Percentiles rank a stretch among this genome's conserved stretches.
These are phyloP conservation scores for Oscheius sp. DNA, from an alignment of 2,888 invertebrate genomes.

Conservation along the genomic window DNA sequence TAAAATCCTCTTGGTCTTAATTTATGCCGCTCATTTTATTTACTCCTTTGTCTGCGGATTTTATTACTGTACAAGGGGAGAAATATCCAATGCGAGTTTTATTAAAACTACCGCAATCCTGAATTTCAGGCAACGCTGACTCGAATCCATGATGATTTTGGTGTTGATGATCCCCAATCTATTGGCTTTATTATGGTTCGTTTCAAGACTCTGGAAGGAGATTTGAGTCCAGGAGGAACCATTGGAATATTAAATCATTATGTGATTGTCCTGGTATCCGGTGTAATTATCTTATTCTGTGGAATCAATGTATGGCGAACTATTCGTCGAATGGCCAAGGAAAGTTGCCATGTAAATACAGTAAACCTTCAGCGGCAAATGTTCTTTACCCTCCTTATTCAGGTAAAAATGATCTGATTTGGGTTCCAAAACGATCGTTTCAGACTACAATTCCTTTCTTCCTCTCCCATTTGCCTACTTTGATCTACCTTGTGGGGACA, in stretches of 20 bases:
- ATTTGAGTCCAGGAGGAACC: constrained; percentile 1
- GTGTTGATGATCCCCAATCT: neutral
- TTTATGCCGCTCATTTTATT: neutral
- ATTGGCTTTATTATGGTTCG: constrained; percentile 12
- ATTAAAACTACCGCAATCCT: too few species aligned
- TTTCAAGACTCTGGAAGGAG: neutral
- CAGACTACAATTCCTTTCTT: neutral
- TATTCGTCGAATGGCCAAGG: neutral
- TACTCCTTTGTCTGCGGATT: constrained; percentile 22
- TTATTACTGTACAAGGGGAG: constrained; percentile 12
- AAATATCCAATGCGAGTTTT: constrained; percentile 5
- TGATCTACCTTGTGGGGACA: constrained; percentile 2
- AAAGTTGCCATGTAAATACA: neutral
- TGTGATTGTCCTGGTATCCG: neutral
- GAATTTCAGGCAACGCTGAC: too few species aligned
- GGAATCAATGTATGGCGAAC: neutral
- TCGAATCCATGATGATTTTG: constrained; percentile 3
- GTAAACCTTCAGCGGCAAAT: neutral
- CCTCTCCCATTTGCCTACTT: neutral
- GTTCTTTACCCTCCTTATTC: neutral
- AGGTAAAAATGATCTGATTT: neutral
- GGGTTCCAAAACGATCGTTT: neutral
- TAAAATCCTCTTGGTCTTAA: neutral
- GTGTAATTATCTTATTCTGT: neutral
- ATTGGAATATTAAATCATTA: constrained; percentile 12